Percentiles rank a stretch among this genome's conserved stretches.
Evolutionary conservation across 2,797 vertebrate species (phyloP).

Genomic region (Falco naumanni): DNA sequence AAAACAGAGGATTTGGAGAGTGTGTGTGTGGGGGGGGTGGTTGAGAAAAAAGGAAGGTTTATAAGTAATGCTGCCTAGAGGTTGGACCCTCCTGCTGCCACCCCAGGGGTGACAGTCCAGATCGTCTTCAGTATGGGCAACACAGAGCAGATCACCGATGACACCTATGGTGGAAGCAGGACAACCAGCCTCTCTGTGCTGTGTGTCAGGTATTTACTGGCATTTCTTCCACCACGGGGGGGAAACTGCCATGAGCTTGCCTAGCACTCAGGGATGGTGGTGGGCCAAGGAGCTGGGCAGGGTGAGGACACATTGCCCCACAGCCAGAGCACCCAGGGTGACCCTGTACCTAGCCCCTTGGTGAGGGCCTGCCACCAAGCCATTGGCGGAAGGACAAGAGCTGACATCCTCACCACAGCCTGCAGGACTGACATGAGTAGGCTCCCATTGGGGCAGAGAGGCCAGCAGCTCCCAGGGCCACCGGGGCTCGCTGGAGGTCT

Average conservation of each 20-base stretch:
- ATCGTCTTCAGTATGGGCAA: not conserved
- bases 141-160: not conserved
- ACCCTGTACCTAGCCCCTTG: not conserved
- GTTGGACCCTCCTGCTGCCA: not conserved
- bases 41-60: not conserved
- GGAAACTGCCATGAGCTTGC: not conserved
- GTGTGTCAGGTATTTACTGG: not conserved
- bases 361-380: fast-evolving
- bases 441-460: not conserved
- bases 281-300: not conserved
- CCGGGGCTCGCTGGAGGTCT: not conserved
- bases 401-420: not conserved
- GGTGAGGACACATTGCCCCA: not conserved
- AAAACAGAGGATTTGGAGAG: not conserved
- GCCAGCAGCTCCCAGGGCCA: not conserved
- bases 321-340: not conserved
- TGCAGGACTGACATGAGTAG: fast-evolving
- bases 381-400: not conserved
- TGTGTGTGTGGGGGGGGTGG: fast-evolving
- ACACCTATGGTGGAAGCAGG: not conserved
- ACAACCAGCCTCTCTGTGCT: not conserved
- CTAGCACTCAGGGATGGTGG: not conserved
- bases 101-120: not conserved
- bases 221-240: not conserved
- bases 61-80: not conserved